These are phyloP conservation scores for Mnemiopsis leidyi DNA, from an alignment of 37 sponge, comb jelly and placozoan genomes.

Conservation along the genomic window DNA sequence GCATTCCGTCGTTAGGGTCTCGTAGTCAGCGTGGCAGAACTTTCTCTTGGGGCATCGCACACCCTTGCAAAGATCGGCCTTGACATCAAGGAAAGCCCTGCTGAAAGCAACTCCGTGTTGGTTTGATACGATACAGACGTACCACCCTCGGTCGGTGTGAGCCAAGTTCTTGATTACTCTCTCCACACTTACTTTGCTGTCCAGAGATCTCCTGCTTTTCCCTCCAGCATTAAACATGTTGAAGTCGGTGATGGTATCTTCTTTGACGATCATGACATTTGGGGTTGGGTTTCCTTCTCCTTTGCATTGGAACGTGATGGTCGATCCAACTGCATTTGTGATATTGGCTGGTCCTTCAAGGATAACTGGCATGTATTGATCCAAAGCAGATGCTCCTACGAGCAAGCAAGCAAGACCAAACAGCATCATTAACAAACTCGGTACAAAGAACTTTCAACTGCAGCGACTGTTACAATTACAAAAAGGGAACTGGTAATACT, in stretches of 20 bases:
- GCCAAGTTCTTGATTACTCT: background rate
- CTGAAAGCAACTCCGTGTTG: background rate
- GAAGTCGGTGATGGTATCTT: background rate
- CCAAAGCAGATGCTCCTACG: background rate
- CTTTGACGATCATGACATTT: background rate
- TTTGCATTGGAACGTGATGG: background rate
- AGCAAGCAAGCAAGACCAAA: background rate
- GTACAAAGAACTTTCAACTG: background rate
- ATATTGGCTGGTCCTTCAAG: background rate
- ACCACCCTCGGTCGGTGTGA: background rate
- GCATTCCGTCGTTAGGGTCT: constrained; percentile 11
- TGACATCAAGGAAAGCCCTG: background rate
- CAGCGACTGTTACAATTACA: background rate
- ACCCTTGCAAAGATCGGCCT: background rate
- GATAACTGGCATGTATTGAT: background rate
- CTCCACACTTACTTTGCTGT: background rate
- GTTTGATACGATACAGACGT: background rate
- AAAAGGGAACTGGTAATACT: background rate
- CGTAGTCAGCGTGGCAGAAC: background rate
- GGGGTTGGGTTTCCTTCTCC: background rate
- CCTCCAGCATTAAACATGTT: background rate
- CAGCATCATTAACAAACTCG: too few species aligned
- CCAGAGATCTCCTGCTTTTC: background rate
- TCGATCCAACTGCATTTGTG: background rate
- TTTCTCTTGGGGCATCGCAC: background rate